Evolutionary conservation across 37 sponge, comb jelly and placozoan genomes (phyloP).

Genomic region (Beroe ovata): DNA sequence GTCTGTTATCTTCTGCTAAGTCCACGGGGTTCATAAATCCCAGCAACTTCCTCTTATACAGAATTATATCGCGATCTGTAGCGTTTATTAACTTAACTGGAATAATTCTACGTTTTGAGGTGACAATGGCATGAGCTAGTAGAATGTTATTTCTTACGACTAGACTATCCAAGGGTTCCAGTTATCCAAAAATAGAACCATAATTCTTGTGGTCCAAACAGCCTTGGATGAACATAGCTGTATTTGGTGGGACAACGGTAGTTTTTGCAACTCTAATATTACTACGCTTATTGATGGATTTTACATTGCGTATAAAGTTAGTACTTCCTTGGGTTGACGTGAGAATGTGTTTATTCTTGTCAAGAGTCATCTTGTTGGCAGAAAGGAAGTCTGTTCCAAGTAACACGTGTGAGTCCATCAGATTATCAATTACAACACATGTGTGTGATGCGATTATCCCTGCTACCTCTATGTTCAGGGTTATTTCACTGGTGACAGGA

Average conservation of each 20-base stretch:
- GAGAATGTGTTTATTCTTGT: not conserved
- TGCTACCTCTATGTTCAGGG: not conserved
- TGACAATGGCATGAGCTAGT: not conserved
- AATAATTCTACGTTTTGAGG: not conserved
- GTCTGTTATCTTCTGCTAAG: conserved; percentile 5
- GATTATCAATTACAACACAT: not conserved
- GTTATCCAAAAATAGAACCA: not conserved
- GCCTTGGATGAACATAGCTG: not conserved
- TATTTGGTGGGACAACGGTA: not conserved
- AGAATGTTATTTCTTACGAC: not conserved
- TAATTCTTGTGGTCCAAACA: not conserved
- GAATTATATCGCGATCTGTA: not conserved
- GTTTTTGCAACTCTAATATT: not conserved
- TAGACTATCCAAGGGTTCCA: not conserved
- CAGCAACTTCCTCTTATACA: not conserved
- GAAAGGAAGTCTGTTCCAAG: not conserved
- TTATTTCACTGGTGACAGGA: not conserved
- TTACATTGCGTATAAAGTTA: not conserved
- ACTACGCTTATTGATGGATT: not conserved
- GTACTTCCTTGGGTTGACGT: not conserved
- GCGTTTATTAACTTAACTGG: not conserved
- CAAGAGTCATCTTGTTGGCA: not conserved
- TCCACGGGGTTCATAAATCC: conserved; percentile 1
- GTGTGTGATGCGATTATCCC: not conserved
- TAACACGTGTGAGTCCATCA: not conserved